These are phyloP conservation scores for Anastatus disparis DNA, from an alignment of 1,140 invertebrate species.

Conservation along the genomic window DNA sequence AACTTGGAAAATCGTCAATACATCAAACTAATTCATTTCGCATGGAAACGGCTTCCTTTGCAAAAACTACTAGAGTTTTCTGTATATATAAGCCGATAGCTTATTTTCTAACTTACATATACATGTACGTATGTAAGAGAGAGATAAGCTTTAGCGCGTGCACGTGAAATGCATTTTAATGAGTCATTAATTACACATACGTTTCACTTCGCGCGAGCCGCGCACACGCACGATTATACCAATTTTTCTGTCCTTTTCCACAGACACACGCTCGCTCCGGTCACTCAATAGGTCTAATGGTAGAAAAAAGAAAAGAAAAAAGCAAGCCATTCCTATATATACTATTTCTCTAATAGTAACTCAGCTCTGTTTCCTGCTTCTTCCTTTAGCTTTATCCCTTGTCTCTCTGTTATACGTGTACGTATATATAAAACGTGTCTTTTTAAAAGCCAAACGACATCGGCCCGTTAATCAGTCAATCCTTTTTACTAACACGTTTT, in stretches of 20 bases:
- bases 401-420: background rate
- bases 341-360: too few species aligned
- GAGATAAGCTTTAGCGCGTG: too few species aligned
- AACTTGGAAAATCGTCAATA: slow-evolving; percentile 10
- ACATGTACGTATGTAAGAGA: too few species aligned
- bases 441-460: slow-evolving; percentile 8
- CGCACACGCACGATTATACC: background rate
- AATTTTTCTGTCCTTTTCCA: slow-evolving; percentile 1
- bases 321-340: too few species aligned
- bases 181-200: slow-evolving; percentile 38
- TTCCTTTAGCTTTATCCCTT: background rate
- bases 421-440: background rate
- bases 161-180: slow-evolving; percentile 11
- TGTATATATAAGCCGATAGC: too few species aligned
- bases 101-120: too few species aligned
- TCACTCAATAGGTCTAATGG: background rate
- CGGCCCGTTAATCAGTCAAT: slow-evolving; percentile 44
- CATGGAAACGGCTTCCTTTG: slow-evolving; percentile 2
- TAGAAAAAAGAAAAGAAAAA: too few species aligned
- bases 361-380: slow-evolving; percentile 5
- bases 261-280: background rate
- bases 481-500: slow-evolving; percentile 6
- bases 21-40: slow-evolving; percentile 11
- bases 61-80: too few species aligned
- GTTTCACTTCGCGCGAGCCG: too few species aligned